Conservation (phyloP, 2,888 invertebrate species). For the Brenthis daphne region DNA sequence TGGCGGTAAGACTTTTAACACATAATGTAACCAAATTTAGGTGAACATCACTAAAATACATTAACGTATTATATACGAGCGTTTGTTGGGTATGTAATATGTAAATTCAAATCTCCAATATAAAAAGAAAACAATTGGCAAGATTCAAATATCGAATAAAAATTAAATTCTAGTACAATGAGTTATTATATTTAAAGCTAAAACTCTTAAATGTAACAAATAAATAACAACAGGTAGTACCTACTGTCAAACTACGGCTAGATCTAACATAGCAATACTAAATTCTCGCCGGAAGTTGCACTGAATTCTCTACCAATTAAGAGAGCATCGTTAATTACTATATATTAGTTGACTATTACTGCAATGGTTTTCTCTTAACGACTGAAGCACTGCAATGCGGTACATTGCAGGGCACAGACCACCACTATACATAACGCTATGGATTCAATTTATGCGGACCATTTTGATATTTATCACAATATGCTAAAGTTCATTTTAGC, state of each 20-base stretch:
- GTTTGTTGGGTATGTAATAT: too few species aligned
- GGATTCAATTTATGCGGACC: constrained; percentile 36
- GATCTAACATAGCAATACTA: constrained; percentile 21
- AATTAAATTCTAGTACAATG: too few species aligned
- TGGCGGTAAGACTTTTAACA: constrained; percentile 10
- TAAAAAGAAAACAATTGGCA: too few species aligned
- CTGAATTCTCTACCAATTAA: constrained; percentile 41
- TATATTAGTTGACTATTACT: constrained; percentile 45
- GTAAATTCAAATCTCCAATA: too few species aligned
- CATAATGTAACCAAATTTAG: too few species aligned
- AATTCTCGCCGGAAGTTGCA: constrained; percentile 32
- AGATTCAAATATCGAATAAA: too few species aligned
- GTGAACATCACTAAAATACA: too few species aligned
- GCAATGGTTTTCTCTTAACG: constrained; percentile 43
- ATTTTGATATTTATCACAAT: constrained; percentile 39
- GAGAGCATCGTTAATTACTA: constrained; percentile 44
- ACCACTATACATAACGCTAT: constrained; percentile 39
- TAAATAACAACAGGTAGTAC: too few species aligned
- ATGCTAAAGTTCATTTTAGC: constrained; percentile 37
- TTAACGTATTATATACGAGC: too few species aligned
- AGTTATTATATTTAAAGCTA: too few species aligned
- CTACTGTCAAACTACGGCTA: background rate
- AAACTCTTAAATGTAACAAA: too few species aligned
- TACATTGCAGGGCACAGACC: constrained; percentile 42
- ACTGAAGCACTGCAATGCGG: constrained; percentile 45